Conservation (phyloP, 2,888 invertebrate genomes). For the Acrocyrtus sp. region DNA sequence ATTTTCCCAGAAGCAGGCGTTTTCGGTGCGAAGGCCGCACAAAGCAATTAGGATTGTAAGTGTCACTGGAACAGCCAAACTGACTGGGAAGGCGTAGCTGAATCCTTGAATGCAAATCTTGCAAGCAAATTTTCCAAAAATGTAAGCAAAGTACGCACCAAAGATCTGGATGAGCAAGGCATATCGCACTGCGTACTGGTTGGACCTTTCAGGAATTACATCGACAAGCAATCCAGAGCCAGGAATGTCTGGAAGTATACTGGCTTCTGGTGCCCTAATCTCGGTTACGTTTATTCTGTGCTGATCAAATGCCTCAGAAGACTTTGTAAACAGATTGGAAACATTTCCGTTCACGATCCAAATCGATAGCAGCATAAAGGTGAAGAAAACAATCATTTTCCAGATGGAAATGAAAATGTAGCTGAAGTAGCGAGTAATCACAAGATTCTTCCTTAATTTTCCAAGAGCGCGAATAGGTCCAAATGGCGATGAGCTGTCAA, state of each 20-base stretch:
- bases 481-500: constrained; percentile 85
- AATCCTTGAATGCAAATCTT: constrained; percentile 97
- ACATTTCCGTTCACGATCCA: constrained; percentile 82
- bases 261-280: constrained; percentile 61
- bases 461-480: constrained; percentile 72
- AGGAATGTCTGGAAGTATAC: constrained; percentile 75
- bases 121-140: constrained; percentile 94
- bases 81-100: constrained; percentile 96
- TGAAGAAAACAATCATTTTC: constrained; percentile 86
- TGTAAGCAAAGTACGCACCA: constrained; percentile 87
- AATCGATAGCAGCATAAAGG: constrained; percentile 71
- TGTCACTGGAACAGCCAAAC: constrained; percentile 89
- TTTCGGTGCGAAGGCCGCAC: constrained; percentile 86
- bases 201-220: constrained; percentile 58
- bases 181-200: constrained; percentile 51
- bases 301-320: constrained; percentile 78
- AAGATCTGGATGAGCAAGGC: constrained; percentile 77
- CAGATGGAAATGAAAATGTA: constrained; percentile 91
- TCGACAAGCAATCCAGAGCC: constrained; percentile 71
- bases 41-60: constrained; percentile 88
- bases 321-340: constrained; percentile 79
- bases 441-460: constrained; percentile 80
- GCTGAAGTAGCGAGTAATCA: constrained; percentile 83
- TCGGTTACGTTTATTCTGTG: constrained; percentile 84
- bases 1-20: constrained; percentile 89